Conservation (phyloP, 2,888 invertebrate species). For the Entomobrya multifasciata region DNA sequence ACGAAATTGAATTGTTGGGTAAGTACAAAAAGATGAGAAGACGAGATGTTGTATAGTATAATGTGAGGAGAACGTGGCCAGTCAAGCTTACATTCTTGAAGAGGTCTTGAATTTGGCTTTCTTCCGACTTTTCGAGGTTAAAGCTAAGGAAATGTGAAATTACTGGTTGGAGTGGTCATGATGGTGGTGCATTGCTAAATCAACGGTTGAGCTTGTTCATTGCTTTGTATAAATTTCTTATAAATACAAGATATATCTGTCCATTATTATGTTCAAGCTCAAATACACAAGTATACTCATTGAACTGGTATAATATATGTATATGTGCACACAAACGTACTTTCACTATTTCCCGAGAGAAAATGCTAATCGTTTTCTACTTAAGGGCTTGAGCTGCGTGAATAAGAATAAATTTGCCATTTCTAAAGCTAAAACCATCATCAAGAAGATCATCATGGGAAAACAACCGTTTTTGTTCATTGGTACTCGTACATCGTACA, state of each 20-base stretch:
- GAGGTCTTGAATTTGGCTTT: no score
- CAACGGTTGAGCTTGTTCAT: not conserved
- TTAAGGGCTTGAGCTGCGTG: not conserved
- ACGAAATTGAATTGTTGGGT: constrained; percentile 10
- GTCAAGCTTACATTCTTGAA: not conserved
- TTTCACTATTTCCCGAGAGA: not conserved
- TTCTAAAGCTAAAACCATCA: not conserved
- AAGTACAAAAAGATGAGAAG: not conserved
- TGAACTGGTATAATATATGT: not conserved
- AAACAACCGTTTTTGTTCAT: not conserved
- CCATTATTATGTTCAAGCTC: no score
- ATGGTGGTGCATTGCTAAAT: not conserved
- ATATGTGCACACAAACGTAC: not conserved
- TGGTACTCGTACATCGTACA: not conserved
- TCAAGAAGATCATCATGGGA: not conserved
- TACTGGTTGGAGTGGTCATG: not conserved
- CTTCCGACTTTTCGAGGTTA: no score
- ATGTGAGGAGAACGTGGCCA: not conserved
- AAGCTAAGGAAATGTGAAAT: no score
- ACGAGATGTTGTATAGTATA: not conserved
- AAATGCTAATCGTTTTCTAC: constrained; percentile 41
- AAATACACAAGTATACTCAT: not conserved
- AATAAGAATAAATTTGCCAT: not conserved
- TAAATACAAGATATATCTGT: no score
- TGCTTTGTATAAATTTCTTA: not conserved